Base-by-base conservation (phyloP, 2,113 vertebrate species). In the Planiliza haematocheilus region DNA sequence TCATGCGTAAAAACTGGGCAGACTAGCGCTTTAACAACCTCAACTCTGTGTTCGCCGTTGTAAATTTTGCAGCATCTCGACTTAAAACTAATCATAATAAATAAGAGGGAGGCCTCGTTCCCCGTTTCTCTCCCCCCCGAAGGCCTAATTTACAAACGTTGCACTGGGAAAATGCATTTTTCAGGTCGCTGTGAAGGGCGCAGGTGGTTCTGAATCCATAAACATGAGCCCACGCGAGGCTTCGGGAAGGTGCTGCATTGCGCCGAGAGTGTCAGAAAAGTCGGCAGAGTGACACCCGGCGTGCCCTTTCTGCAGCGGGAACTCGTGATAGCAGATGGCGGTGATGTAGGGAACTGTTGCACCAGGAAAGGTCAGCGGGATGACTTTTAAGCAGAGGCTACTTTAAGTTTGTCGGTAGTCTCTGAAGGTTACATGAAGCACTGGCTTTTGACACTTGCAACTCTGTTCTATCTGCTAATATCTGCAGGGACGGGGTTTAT, bases 141-240 rank as follows among this genome's bases (percentile, higher is more conserved):
- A 70, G 78, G 77, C 70, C 24, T 74, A 49, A 77, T 78, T 86
- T 83, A 37, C 39, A 83, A 67, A 78, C 41, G 63, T 18, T 45
- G 43, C 62, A 70, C 63, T 16, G 59, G 11, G 37, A 61, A 83
- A 74, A 79, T 55, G 42, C 6, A 63, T 53, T 72, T 70, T 60
- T 58, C 37, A 37, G 79, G 84, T 80, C 79, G 74, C 37, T 18
- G 59, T 58, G 67, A 83, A 89, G 85, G 82, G 49, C 81, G 71
- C 86, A 91, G 88, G 81, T 87, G 90, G 86, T n/a, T 7, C 50
- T 70, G 79, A 84, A 86, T 88, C 49, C 55, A 83, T 88, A 85
- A 89, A 77, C 74, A 89, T 64, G 70, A 79, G 57, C 61, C 64
- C 2, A 58, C 61, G 5, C 16, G 24, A 65, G 69, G 70, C 14